phyloP scores from a whole-genome alignment of 2,797 vertebrate genomes.

The Spinus olivaceus region DNA sequence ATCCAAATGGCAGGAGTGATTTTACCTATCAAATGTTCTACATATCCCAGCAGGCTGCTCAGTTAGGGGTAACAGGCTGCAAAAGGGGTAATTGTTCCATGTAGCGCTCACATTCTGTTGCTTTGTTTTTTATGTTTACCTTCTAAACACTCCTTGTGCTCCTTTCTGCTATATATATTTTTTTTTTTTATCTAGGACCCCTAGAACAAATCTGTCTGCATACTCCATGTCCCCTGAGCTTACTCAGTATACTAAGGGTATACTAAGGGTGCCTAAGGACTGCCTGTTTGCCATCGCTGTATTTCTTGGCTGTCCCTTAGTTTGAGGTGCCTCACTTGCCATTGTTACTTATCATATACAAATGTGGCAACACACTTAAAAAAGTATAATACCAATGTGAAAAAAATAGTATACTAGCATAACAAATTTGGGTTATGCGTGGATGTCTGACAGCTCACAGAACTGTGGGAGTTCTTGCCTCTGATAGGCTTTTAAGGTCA shows the following conservation, averaged over 20 bases:
- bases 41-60: background rate
- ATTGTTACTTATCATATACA: background rate
- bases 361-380: background rate
- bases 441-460: background rate
- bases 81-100: background rate
- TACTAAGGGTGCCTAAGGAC: background rate
- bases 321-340: background rate
- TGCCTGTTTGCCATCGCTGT: background rate
- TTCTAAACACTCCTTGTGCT: constrained; percentile 17
- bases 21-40: constrained; percentile 37
- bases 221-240: background rate
- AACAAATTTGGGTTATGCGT: background rate
- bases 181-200: background rate
- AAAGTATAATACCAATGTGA: background rate
- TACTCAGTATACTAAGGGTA: background rate
- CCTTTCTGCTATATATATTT: background rate
- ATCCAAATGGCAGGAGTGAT: constrained; percentile 27
- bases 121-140: constrained; percentile 46
- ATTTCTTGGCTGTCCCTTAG: background rate
- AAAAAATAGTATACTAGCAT: background rate
- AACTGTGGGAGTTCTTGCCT: background rate
- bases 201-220: constrained; percentile 56
- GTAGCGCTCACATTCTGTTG: background rate
- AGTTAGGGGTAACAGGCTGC: background rate
- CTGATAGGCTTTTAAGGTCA: background rate